Conservation (phyloP, 2,888 invertebrate species). For the Gisinianus flammeolus region DNA sequence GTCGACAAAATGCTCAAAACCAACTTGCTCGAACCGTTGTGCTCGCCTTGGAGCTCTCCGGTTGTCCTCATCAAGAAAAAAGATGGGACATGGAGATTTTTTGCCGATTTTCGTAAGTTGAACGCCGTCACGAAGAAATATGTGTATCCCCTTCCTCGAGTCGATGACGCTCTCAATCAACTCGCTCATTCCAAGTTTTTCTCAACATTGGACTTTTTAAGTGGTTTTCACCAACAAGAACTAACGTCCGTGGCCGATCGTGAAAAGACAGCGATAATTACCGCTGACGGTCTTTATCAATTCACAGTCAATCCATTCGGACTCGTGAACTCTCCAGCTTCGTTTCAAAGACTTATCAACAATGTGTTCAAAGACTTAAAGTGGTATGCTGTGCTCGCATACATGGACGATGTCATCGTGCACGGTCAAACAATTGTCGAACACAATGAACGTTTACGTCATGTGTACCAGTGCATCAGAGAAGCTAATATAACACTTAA, state of each 20-base stretch:
- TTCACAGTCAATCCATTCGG: conserved; percentile 12
- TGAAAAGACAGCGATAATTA: conserved; percentile 29
- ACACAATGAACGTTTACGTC: not conserved
- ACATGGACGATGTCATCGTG: conserved; percentile 33
- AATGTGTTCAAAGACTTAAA: conserved; percentile 20
- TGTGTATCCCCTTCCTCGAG: conserved; percentile 44
- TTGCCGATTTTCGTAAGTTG: conserved; percentile 46
- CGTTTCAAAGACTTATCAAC: conserved; percentile 16
- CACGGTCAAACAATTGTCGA: not conserved
- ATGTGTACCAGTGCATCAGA: not conserved
- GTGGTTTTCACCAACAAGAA: conserved; percentile 23
- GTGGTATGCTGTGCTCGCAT: conserved; percentile 30
- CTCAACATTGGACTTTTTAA: not conserved
- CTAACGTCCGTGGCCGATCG: conserved; percentile 8
- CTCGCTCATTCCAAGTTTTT: conserved; percentile 49
- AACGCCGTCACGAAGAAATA: conserved; percentile 47
- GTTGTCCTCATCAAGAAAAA: conserved; percentile 61
- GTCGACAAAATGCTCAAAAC: conserved; percentile 56
- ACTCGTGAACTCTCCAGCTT: not conserved
- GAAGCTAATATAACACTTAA: not conserved
- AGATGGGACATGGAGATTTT: conserved; percentile 57
- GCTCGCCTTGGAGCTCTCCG: conserved; percentile 60
- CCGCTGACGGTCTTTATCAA: conserved; percentile 26
- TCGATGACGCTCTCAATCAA: conserved; percentile 58
- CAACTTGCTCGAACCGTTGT: conserved; percentile 57